Evolutionary conservation across 2,113 vertebrate genomes (phyloP).

Genomic region (Chlorodrepanis virens): DNA sequence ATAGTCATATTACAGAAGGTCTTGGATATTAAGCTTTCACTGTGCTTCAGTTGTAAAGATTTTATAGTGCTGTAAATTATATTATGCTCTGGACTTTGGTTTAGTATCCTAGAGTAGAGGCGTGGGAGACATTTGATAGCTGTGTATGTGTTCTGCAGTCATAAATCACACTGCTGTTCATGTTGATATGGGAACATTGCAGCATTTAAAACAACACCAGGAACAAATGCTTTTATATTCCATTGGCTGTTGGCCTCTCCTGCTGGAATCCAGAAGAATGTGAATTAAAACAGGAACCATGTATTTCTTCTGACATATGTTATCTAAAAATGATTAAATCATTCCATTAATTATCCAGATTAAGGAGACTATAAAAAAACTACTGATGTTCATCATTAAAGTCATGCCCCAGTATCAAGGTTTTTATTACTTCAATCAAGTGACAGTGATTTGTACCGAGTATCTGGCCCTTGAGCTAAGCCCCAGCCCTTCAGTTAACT

Average conservation of each 20-base stretch:
- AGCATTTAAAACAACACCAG: slow-evolving; percentile 36
- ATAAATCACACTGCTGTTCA: slow-evolving; percentile 55
- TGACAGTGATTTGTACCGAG: neutral
- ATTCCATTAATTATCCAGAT: slow-evolving; percentile 15
- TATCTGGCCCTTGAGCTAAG: slow-evolving; percentile 1
- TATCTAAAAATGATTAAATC: slow-evolving; percentile 11
- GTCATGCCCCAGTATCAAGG: neutral
- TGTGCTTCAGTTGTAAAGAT: slow-evolving; percentile 74
- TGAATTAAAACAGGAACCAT: neutral
- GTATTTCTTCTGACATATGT: neutral
- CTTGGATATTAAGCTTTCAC: slow-evolving; percentile 73
- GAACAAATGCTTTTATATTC: slow-evolving; percentile 37
- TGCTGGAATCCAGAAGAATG: slow-evolving; percentile 15
- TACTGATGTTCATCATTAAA: neutral
- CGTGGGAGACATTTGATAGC: slow-evolving; percentile 53
- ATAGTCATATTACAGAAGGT: slow-evolving; percentile 73
- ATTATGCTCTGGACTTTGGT: slow-evolving; percentile 77
- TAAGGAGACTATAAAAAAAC: neutral
- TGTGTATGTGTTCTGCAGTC: slow-evolving; percentile 37
- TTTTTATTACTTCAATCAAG: neutral
- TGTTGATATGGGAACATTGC: slow-evolving; percentile 30
- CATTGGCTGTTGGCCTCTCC: neutral
- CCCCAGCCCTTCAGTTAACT: neutral
- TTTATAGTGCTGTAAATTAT: slow-evolving; percentile 83
- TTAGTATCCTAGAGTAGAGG: slow-evolving; percentile 64